phyloP scores from a whole-genome alignment of 2,113 vertebrate species.

The Nipponia nippon region DNA sequence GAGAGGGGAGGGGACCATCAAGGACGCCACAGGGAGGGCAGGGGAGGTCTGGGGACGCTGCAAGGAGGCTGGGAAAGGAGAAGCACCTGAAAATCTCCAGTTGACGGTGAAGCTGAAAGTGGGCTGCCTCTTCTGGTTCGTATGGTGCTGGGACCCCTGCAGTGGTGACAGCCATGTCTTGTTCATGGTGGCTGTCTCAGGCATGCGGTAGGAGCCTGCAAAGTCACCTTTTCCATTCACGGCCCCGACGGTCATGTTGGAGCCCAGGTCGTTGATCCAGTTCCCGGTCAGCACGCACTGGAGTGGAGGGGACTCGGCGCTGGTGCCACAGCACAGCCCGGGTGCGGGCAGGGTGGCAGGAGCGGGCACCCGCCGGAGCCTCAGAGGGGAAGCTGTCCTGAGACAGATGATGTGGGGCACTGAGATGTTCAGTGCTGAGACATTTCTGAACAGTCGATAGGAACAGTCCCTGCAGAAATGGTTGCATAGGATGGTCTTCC shows the following conservation, averaged over 20 bases:
- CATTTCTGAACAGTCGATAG: accelerated
- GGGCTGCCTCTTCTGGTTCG: background rate
- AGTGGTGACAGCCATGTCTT: accelerated
- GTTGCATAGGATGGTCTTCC: background rate
- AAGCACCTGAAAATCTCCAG: background rate
- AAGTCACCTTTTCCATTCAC: background rate
- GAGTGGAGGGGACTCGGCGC: too few species aligned
- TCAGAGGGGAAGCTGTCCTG: background rate
- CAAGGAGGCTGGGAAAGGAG: too few species aligned
- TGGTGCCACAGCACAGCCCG: background rate
- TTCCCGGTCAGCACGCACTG: background rate
- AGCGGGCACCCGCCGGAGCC: accelerated
- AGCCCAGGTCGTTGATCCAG: background rate
- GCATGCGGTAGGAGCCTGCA: accelerated
- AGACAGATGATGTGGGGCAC: background rate
- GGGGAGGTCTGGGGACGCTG: background rate
- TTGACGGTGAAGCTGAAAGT: background rate
- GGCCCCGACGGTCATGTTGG: too few species aligned
- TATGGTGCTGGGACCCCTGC: background rate
- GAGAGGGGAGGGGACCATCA: too few species aligned
- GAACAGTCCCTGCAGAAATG: background rate
- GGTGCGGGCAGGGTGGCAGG: background rate
- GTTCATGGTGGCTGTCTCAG: accelerated
- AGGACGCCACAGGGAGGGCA: background rate
- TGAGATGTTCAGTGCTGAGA: background rate